These are phyloP conservation scores for Ethmia dodecea DNA, from an alignment of 2,888 invertebrate species.

Conservation along the genomic window DNA sequence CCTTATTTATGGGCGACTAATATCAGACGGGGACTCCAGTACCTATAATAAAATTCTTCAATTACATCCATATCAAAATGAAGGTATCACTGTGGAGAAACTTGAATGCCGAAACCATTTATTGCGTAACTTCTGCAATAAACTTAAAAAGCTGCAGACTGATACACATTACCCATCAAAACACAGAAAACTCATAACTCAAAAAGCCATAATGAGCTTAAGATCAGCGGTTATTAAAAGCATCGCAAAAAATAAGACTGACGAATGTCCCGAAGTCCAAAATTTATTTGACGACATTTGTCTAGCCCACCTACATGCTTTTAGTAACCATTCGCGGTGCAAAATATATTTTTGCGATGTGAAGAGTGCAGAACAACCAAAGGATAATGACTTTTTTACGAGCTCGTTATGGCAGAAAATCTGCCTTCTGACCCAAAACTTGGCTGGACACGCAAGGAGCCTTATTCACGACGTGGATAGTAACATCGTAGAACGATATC, in stretches of 20 bases:
- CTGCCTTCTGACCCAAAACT: no score
- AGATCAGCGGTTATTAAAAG: neutral
- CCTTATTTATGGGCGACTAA: conserved; percentile 2
- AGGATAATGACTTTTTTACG: neutral
- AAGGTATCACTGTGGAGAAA: conserved; percentile 12
- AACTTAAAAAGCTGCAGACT: conserved; percentile 6
- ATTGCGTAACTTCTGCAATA: conserved; percentile 10
- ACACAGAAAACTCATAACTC: conserved; percentile 3
- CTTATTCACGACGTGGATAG: conserved; percentile 12
- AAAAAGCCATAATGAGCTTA: conserved; percentile 1
- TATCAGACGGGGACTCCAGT: conserved; percentile 3
- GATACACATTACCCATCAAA: conserved; percentile 7
- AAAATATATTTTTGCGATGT: neutral
- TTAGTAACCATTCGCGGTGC: neutral
- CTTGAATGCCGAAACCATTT: conserved; percentile 14
- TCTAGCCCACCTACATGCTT: neutral
- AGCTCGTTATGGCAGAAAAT: conserved; percentile 3
- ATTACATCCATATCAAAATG: conserved; percentile 3
- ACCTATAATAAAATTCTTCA: conserved; percentile 5
- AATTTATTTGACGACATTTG: neutral
- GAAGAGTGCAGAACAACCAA: neutral
- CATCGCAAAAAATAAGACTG: conserved; percentile 3
- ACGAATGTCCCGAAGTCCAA: neutral
- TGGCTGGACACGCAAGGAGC: conserved; percentile 9
- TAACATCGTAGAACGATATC: conserved; percentile 10